Conservation (phyloP, 1,140 invertebrate species). For the Brachystomella parvula region DNA sequence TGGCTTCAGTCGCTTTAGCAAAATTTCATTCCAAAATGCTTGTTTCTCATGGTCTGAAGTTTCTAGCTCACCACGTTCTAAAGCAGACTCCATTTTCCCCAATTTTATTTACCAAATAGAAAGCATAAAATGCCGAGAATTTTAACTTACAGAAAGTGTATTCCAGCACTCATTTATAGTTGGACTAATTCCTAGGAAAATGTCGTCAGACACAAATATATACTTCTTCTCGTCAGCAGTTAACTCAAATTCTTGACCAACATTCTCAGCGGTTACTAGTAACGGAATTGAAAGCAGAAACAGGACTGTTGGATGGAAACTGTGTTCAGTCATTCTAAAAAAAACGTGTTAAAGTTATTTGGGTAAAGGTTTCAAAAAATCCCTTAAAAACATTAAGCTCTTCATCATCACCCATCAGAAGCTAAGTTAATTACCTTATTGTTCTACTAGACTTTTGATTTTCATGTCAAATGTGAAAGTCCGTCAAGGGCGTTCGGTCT, state of each 20-base stretch:
- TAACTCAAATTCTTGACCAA: neutral
- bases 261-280: too few species aligned
- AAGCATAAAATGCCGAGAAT: neutral
- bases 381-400: neutral
- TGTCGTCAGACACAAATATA: slow-evolving; percentile 12
- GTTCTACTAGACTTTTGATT: neutral
- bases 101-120: neutral
- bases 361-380: neutral
- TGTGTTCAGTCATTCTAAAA: neutral
- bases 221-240: neutral
- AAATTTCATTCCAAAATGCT: slow-evolving; percentile 16
- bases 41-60: neutral
- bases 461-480: too few species aligned
- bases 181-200: slow-evolving; percentile 8
- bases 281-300: too few species aligned
- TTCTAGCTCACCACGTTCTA: neutral
- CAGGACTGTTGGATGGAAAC: too few species aligned
- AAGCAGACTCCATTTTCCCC: neutral
- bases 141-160: neutral
- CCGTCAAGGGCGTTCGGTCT: too few species aligned
- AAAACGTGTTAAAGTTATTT: neutral
- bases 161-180: slow-evolving; percentile 14
- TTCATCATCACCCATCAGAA: neutral
- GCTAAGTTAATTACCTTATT: neutral
- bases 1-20: slow-evolving; percentile 9